phyloP scores from a whole-genome alignment of 2,113 vertebrate species.

The Numida meleagris region DNA sequence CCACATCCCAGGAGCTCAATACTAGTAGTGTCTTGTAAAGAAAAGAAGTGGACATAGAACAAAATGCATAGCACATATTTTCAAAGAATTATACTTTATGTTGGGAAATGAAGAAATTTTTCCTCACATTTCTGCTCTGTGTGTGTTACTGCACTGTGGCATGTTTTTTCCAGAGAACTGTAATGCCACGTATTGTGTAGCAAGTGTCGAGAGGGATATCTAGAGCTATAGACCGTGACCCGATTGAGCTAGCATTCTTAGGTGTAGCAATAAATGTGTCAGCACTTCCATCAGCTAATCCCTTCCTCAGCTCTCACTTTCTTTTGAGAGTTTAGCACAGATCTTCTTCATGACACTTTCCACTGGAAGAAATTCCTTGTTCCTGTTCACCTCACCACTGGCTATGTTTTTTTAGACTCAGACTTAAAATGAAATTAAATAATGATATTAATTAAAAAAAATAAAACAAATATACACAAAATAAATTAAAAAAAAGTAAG shows the following conservation, averaged over 20 bases:
- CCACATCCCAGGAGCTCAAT: background rate
- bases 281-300: background rate
- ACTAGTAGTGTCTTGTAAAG: background rate
- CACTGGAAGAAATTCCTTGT: background rate
- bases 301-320: background rate
- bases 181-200: background rate
- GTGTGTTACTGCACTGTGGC: background rate
- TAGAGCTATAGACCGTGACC: background rate
- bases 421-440: background rate
- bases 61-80: background rate
- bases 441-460: background rate
- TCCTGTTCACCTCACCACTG: background rate
- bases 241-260: background rate
- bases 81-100: background rate
- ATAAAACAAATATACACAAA: no score
- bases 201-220: background rate
- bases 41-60: background rate
- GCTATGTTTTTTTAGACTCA: background rate
- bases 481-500: background rate
- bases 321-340: background rate
- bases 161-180: background rate
- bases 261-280: fast-evolving
- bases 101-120: background rate
- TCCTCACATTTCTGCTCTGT: background rate
- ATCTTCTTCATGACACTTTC: background rate